phyloP scores from a whole-genome alignment of 1,140 invertebrate genomes.

The Trialeurodes vaporariorum region DNA sequence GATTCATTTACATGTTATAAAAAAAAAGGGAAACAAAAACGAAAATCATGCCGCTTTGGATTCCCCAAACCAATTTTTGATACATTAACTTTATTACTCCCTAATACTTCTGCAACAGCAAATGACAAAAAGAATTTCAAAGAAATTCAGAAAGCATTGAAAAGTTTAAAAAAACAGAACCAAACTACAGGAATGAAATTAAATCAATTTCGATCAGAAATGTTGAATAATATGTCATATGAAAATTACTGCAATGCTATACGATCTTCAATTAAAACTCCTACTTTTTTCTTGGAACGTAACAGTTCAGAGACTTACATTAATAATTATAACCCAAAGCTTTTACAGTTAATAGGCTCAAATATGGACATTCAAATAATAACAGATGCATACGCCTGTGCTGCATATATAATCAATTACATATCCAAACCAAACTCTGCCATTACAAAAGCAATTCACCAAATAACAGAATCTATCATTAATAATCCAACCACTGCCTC shows the following conservation, averaged over 20 bases:
- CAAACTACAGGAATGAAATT: background rate
- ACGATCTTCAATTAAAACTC: background rate
- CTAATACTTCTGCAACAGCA: background rate
- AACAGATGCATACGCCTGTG: constrained; percentile 22
- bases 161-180: background rate
- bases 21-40: background rate
- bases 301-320: constrained; percentile 16
- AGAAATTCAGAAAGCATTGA: background rate
- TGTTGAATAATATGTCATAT: background rate
- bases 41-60: background rate
- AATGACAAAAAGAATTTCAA: background rate
- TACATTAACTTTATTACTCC: background rate
- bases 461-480: constrained; percentile 17
- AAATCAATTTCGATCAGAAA: background rate
- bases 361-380: constrained; percentile 29
- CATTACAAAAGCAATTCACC: constrained; percentile 22
- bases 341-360: constrained; percentile 20
- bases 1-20: background rate
- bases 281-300: constrained; percentile 11
- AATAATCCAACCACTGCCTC: constrained; percentile 13
- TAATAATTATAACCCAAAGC: constrained; percentile 24
- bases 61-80: background rate
- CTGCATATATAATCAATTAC: constrained; percentile 26
- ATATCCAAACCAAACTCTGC: constrained; percentile 23
- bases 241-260: constrained; percentile 7